Percentiles rank a stretch among this genome's conserved stretches.
Evolutionary conservation across 2,888 invertebrate species (phyloP).

Genomic region (Perizoma flavofasciatum): DNA sequence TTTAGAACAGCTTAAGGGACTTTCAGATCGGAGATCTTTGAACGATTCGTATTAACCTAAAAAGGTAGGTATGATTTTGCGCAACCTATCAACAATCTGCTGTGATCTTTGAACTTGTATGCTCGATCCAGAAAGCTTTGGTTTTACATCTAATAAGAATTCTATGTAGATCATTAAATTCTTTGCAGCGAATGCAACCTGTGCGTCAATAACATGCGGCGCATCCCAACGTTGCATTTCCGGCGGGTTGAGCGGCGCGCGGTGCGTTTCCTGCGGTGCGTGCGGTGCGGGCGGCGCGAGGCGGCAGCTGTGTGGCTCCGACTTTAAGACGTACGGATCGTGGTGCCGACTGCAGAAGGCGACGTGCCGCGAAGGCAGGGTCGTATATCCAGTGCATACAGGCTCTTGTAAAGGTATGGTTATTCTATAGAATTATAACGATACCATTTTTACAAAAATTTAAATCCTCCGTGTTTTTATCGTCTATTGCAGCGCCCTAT

Average conservation of each 20-base stretch:
- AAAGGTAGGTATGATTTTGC: too few relatives aligned
- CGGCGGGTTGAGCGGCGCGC: conserved; percentile 72
- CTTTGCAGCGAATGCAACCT: conserved; percentile 71
- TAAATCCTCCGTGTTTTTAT: too few relatives aligned
- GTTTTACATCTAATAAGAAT: too few relatives aligned
- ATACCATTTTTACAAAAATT: background rate
- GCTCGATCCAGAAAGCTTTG: too few relatives aligned
- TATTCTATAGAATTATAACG: too few relatives aligned
- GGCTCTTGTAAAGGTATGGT: conserved; percentile 85
- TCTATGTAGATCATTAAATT: background rate
- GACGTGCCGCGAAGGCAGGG: conserved; percentile 88
- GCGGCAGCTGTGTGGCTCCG: conserved; percentile 87
- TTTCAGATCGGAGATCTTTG: too few relatives aligned
- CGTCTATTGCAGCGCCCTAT: too few relatives aligned
- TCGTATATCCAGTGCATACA: conserved; percentile 88
- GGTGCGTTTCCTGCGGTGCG: conserved; percentile 63
- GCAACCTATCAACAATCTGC: too few relatives aligned
- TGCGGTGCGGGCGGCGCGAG: conserved; percentile 67
- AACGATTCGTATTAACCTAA: too few relatives aligned
- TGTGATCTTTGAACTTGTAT: too few relatives aligned
- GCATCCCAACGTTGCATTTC: conserved; percentile 69
- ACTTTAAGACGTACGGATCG: conserved; percentile 89
- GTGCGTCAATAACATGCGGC: conserved; percentile 65
- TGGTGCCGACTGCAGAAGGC: conserved; percentile 93
- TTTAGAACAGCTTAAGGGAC: too few relatives aligned